These are phyloP conservation scores for Peromyscus eremicus DNA, from an alignment of 2,797 vertebrate genomes.

Conservation along the genomic window DNA sequence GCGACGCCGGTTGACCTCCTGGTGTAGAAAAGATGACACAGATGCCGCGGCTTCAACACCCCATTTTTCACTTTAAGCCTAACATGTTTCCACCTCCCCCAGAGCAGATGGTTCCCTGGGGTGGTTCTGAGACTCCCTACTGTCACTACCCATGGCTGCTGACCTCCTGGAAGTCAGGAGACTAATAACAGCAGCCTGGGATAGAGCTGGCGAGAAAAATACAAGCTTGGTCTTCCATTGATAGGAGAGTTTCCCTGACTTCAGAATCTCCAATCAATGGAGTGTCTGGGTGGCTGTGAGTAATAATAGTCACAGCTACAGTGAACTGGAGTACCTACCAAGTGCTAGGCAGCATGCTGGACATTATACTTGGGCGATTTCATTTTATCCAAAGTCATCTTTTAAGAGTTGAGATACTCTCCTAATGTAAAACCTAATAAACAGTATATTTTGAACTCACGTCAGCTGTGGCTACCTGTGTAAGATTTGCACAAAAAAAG, in stretches of 20 bases:
- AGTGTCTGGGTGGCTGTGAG: background rate
- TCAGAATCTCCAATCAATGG: background rate
- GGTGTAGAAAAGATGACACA: conserved; percentile 87
- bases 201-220: background rate
- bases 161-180: background rate
- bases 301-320: background rate
- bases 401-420: background rate
- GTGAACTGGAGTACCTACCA: background rate
- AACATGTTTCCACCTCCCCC: background rate
- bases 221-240: background rate
- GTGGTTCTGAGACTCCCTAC: background rate
- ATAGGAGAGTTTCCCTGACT: background rate
- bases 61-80: conserved; percentile 82
- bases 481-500: background rate
- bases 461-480: background rate
- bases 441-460: background rate
- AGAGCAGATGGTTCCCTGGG: background rate
- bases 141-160: background rate
- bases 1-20: conserved; percentile 86
- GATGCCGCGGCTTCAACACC: conserved; percentile 78
- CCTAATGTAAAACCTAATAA: background rate
- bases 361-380: background rate
- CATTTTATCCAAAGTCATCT: background rate
- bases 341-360: background rate
- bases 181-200: background rate